Evolutionary conservation across 2,888 invertebrate genomes (phyloP), one percentile per base, ranked within the genome.

Genomic region (Ochropleura plecta): DNA sequence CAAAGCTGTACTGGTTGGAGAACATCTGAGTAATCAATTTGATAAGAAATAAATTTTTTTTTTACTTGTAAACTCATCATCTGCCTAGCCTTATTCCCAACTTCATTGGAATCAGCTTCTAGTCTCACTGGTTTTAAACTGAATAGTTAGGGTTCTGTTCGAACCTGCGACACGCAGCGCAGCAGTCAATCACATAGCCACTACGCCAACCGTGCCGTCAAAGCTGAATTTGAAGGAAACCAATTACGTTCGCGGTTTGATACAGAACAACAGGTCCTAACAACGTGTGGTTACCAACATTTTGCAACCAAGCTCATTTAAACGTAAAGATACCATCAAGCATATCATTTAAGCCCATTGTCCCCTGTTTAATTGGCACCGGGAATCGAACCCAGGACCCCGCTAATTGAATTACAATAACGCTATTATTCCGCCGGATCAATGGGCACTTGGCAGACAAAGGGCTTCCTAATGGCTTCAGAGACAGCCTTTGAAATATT

Each of bases 391-490:
- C 88, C 83, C 88, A 68, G 78, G 78, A 72, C 82, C 76, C 74
- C 77, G 81, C 86, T 91, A 90, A 91, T 91, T 90, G 87, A 89
- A 90, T 91, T 85, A 91, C 90, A 90, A 90, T 90, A 90, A 89
- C 83, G 81, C 88, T 89, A 89, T 89, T 89, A 88, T 89, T 88
- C 76, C 70, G 71, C 71, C 79, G 76, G 70, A 82, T 83, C 83
- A 85, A 87, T 87, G 82, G 82, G 77, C 76, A 74, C 76, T 85
- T 75, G 73, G 76, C 68, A 83, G 84, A 88, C 89, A 88, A 84
- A 85, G 81, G 78, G 73, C 73, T 64, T 48, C 70, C 78, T 86
- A 84, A 83, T 86, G 73, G 86, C 70, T 60, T 49, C 67, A 70
- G 65, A 74, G 65, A 53, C 62, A 71, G 72, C 63, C 75, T 81